phyloP scores from a whole-genome alignment of 2,797 vertebrate genomes.

The Pempheris klunzingeri region DNA sequence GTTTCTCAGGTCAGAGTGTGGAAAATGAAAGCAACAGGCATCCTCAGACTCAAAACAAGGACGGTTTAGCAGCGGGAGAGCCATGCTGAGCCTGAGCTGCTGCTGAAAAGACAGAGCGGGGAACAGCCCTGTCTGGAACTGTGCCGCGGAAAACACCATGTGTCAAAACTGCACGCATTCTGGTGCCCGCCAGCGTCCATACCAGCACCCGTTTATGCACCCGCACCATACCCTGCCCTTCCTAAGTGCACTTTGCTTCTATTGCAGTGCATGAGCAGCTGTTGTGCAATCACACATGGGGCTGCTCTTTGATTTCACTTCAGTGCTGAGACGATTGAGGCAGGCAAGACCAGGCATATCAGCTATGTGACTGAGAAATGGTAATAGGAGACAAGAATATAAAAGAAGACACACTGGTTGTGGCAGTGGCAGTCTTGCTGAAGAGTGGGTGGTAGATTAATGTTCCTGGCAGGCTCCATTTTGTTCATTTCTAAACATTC shows the following conservation, averaged over 20 bases:
- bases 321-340: constrained; percentile 77
- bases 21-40: constrained; percentile 57
- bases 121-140: constrained; percentile 49
- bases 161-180: constrained; percentile 69
- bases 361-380: constrained; percentile 85
- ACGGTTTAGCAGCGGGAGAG: constrained; percentile 19
- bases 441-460: constrained; percentile 82
- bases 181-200: constrained; percentile 56
- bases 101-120: constrained; percentile 24
- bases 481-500: constrained; percentile 80
- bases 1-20: constrained; percentile 52
- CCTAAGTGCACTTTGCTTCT: constrained; percentile 75
- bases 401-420: constrained; percentile 83
- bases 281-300: constrained; percentile 86
- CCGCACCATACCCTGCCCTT: constrained; percentile 61
- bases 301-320: constrained; percentile 84
- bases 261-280: constrained; percentile 73
- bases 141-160: constrained; percentile 61
- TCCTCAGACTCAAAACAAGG: constrained; percentile 34
- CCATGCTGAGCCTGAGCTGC: constrained; percentile 37
- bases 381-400: constrained; percentile 83
- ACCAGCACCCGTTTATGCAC: constrained; percentile 37
- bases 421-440: constrained; percentile 71
- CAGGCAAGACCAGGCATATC: constrained; percentile 90
- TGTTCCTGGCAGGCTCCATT: constrained; percentile 76